A percentile compares a stretch with the other conserved stretches of the same genome.
Evolutionary conservation across 2,888 invertebrate genomes (phyloP).

Genomic region (Dryadula phaetusa): DNA sequence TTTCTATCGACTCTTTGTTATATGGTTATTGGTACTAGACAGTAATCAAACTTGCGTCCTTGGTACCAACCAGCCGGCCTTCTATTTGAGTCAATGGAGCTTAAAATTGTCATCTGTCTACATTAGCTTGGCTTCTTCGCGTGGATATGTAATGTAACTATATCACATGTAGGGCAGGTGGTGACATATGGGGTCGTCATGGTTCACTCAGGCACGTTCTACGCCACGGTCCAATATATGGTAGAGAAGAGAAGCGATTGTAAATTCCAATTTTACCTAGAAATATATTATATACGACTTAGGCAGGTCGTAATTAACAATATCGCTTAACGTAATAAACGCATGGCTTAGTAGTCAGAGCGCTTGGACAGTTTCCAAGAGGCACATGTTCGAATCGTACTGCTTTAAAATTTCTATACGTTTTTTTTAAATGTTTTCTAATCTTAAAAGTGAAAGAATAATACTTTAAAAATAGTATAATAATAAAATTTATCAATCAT

Average conservation of each 20-base stretch:
- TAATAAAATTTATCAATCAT: too few species aligned
- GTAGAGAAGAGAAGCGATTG: neutral
- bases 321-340: too few species aligned
- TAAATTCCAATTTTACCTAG: neutral
- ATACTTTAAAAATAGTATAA: too few species aligned
- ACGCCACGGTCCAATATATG: neutral
- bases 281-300: too few species aligned
- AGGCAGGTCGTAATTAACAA: too few species aligned
- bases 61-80: constrained; percentile 17
- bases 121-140: constrained; percentile 26
- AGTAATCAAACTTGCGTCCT: constrained; percentile 2
- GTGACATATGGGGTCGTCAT: constrained; percentile 14
- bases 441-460: too few species aligned
- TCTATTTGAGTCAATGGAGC: constrained; percentile 10
- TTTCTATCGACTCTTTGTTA: too few species aligned
- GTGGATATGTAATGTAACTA: constrained; percentile 20
- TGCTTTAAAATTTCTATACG: too few species aligned
- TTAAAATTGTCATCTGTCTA: constrained; percentile 23
- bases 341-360: too few species aligned
- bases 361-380: too few species aligned
- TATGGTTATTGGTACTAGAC: neutral
- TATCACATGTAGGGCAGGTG: constrained; percentile 22
- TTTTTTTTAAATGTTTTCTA: too few species aligned
- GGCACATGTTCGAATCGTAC: too few species aligned
- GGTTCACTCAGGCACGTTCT: constrained; percentile 3